Evolutionary conservation across 2,113 vertebrate species (phyloP).

Genomic region (Paramormyrops kingsleyae): DNA sequence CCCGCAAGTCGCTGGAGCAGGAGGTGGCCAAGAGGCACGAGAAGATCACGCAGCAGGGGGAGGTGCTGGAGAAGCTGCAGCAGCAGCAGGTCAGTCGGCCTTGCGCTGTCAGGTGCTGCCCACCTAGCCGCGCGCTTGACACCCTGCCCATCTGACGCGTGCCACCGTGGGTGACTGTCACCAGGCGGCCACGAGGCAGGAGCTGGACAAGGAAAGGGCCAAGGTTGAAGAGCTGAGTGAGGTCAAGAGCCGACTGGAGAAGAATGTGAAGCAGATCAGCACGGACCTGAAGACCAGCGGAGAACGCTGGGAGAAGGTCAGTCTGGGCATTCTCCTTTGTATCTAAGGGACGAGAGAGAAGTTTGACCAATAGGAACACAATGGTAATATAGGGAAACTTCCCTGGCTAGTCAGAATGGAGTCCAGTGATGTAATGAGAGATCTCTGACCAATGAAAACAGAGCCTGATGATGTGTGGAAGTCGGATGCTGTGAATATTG

Average conservation of each 20-base stretch:
- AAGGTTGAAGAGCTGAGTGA: constrained; percentile 71
- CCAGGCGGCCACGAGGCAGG: constrained; percentile 74
- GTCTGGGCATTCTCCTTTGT: constrained; percentile 1
- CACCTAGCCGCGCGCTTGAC: background rate
- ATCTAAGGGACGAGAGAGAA: background rate
- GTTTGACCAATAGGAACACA: background rate
- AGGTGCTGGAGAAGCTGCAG: constrained; percentile 66
- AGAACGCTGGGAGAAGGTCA: constrained; percentile 81
- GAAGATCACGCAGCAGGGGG: constrained; percentile 64
- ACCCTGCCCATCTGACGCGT: background rate
- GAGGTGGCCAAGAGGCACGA: constrained; percentile 67
- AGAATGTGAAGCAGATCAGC: constrained; percentile 61
- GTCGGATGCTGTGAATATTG: background rate
- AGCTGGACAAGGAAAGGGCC: constrained; percentile 73
- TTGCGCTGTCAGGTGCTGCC: background rate
- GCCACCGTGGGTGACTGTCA: background rate
- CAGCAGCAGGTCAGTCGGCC: constrained; percentile 69
- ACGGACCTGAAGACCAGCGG: constrained; percentile 69
- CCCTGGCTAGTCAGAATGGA: background rate
- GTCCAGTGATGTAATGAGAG: background rate
- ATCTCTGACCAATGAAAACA: background rate
- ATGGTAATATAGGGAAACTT: background rate
- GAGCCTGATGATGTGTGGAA: background rate
- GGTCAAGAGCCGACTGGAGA: constrained; percentile 69
- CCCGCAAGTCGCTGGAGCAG: constrained; percentile 62